Conservation (phyloP, 2,888 invertebrate species). For the Linnaemya tessellans region DNA sequence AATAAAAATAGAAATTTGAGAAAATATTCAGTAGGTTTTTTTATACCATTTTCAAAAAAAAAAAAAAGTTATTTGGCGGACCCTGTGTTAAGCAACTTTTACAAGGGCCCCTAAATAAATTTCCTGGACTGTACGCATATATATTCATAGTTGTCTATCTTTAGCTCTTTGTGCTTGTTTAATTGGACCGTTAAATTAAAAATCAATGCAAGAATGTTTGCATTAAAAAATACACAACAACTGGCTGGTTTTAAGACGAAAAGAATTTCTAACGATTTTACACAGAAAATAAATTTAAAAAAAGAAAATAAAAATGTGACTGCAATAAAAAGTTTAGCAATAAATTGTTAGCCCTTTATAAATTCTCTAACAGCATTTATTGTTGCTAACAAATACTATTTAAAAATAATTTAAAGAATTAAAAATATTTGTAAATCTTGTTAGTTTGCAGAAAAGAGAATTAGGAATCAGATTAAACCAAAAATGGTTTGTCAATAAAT, state of each 20-base stretch:
- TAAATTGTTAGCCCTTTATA: not conserved
- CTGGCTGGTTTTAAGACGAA: not conserved
- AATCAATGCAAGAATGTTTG: slow-evolving; percentile 52
- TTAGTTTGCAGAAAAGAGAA: too few relatives aligned
- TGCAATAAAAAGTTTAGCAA: not conserved
- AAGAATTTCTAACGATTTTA: slow-evolving; percentile 6
- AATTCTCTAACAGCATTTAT: too few relatives aligned
- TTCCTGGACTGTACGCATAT: not conserved
- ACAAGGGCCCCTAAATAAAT: slow-evolving; percentile 8
- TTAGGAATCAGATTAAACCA: too few relatives aligned
- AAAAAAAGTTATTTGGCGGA: too few relatives aligned
- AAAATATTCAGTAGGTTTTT: too few relatives aligned
- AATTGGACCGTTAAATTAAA: slow-evolving; percentile 65
- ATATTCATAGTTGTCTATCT: slow-evolving; percentile 19
- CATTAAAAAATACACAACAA: not conserved
- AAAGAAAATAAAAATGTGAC: not conserved
- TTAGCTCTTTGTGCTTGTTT: slow-evolving; percentile 34
- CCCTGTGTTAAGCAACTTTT: too few relatives aligned
- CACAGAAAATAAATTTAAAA: not conserved
- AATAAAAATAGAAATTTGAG: too few relatives aligned
- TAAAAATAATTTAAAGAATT: too few relatives aligned
- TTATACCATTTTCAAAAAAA: too few relatives aligned
- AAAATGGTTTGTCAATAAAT: too few relatives aligned
- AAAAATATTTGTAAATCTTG: too few relatives aligned
- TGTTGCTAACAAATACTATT: too few relatives aligned